phyloP scores from a whole-genome alignment of 37 sponge, comb jelly and placozoan species.

The Aphrocallistes beatrix region DNA sequence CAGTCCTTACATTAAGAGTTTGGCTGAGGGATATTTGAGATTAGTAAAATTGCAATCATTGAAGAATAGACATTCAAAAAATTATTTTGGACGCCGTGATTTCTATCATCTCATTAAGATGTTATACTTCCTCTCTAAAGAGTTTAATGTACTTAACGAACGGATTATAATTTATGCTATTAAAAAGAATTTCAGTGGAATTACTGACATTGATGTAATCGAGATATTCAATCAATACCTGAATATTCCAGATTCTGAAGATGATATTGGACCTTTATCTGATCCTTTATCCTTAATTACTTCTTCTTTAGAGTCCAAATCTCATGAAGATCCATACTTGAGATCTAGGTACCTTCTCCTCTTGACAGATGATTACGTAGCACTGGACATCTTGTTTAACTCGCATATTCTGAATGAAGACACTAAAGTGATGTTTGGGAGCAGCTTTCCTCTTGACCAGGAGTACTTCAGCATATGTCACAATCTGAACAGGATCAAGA shows the following conservation, averaged over 20 bases:
- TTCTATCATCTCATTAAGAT: neutral
- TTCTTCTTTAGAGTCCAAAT: too few relatives aligned
- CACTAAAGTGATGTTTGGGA: constrained; percentile 2
- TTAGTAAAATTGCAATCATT: neutral
- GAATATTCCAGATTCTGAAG: neutral
- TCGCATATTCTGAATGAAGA: neutral
- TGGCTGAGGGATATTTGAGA: neutral
- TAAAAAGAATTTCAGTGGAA: neutral
- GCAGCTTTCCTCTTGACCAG: neutral
- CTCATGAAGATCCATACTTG: neutral
- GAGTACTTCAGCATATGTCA: constrained; percentile 11
- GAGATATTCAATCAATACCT: neutral
- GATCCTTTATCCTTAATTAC: neutral
- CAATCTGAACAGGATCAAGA: neutral
- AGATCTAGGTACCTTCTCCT: neutral
- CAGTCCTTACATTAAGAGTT: neutral
- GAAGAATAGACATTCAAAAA: too few relatives aligned
- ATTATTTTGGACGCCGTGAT: neutral
- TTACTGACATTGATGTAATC: neutral
- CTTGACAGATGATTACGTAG: neutral
- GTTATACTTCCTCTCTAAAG: neutral
- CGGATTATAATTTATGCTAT: neutral
- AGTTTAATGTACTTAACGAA: neutral
- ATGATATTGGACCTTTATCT: neutral
- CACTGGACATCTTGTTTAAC: neutral